These are phyloP conservation scores for Desmodus rotundus DNA, from an alignment of 2,113 vertebrate genomes.

Conservation along the genomic window DNA sequence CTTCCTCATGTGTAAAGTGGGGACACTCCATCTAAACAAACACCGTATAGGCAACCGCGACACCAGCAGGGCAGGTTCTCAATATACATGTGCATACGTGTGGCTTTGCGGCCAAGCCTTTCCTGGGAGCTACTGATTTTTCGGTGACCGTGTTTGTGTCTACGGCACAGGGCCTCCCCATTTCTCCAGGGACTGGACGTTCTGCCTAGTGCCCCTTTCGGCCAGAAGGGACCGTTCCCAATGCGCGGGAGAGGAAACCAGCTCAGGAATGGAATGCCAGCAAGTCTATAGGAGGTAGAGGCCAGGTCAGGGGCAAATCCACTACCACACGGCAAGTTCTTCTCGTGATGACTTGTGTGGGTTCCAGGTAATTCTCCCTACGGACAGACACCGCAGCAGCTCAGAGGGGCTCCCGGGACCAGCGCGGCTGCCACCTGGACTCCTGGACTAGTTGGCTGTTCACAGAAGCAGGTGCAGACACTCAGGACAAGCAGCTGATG, in stretches of 20 bases:
- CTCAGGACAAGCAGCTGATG: not conserved
- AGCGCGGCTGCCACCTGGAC: accelerated
- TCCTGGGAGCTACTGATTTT: not conserved
- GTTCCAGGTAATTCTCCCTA: not conserved
- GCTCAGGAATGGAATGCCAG: not conserved
- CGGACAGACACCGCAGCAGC: not conserved
- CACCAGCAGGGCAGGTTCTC: not conserved
- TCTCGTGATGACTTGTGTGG: not conserved
- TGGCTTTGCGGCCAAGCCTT: not conserved
- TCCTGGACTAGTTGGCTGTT: not conserved
- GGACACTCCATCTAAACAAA: not conserved
- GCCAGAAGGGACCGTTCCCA: not conserved
- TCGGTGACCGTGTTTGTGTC: not conserved
- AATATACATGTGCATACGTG: accelerated
- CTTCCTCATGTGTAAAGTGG: not conserved
- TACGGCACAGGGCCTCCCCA: not conserved
- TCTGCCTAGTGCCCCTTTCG: not conserved
- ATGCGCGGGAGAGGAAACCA: not conserved
- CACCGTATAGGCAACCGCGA: not conserved
- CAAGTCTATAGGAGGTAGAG: not conserved
- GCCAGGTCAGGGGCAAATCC: not conserved
- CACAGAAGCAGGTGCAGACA: not conserved
- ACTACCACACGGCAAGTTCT: not conserved
- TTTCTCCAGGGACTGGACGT: not conserved
- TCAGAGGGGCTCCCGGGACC: not conserved